Conservation (phyloP, 2,113 vertebrate species). For the Tapirus terrestris region DNA sequence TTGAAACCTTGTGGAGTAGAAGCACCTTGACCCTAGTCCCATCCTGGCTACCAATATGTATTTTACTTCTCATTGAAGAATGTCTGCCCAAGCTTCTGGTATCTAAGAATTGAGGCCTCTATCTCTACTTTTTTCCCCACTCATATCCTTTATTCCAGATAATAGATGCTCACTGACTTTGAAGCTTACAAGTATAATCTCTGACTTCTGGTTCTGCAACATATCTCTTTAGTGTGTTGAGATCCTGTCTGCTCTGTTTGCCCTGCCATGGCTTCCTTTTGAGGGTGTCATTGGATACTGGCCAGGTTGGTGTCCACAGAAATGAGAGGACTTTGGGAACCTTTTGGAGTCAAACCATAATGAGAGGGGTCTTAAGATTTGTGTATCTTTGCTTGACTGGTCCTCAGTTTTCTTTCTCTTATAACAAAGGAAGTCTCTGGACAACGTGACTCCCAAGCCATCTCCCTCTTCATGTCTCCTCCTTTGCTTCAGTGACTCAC, state of each 20-base stretch:
- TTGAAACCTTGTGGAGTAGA: constrained; percentile 53
- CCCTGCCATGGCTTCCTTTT: not conserved
- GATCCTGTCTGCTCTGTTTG: not conserved
- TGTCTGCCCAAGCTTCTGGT: not conserved
- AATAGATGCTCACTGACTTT: not conserved
- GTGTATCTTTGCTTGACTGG: not conserved
- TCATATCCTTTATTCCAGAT: not conserved
- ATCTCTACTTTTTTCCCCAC: not conserved
- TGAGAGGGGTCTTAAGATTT: not conserved
- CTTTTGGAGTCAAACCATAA: not conserved
- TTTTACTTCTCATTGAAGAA: constrained; percentile 22
- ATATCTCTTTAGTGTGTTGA: not conserved
- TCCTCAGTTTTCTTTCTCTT: constrained; percentile 6
- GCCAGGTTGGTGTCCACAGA: not conserved
- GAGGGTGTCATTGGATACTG: not conserved
- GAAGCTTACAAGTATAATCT: not conserved
- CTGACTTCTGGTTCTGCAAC: not conserved
- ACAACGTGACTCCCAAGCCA: not conserved
- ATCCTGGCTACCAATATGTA: not conserved
- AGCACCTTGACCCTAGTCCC: not conserved
- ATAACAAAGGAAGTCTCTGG: not conserved
- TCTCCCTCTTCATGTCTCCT: not conserved
- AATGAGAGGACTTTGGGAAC: not conserved
- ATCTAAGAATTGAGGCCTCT: not conserved
- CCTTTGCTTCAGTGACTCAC: not conserved